These are phyloP conservation scores for Anser brachyrhynchus DNA, from an alignment of 2,113 vertebrate genomes.

Conservation along the genomic window DNA sequence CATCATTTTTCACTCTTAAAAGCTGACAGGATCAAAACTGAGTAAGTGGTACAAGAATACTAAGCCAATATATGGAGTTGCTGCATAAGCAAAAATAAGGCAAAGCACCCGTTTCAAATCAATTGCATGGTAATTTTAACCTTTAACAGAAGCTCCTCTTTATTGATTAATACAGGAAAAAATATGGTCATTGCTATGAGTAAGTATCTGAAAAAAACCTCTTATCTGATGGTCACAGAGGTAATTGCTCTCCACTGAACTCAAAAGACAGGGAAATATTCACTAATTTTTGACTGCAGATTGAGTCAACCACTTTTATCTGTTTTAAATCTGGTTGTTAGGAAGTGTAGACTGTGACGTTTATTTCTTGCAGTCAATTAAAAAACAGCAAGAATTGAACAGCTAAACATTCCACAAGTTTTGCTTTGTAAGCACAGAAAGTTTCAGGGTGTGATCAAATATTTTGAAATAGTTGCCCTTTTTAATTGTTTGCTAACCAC, in stretches of 20 bases:
- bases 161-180: background rate
- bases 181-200: accelerated
- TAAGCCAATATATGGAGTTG: background rate
- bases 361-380: background rate
- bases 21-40: background rate
- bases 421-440: background rate
- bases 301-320: background rate
- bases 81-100: background rate
- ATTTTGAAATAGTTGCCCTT: background rate
- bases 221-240: background rate
- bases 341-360: background rate
- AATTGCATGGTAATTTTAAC: background rate
- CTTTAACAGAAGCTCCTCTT: background rate
- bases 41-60: background rate
- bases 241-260: background rate
- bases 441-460: background rate
- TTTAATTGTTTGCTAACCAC: background rate
- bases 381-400: background rate
- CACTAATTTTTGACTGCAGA: background rate
- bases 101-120: constrained; percentile 19
- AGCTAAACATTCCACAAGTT: background rate
- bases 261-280: background rate
- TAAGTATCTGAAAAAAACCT: background rate
- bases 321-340: background rate
- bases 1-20: background rate